These are phyloP conservation scores for Callopanchax toddi DNA, from an alignment of 2,113 vertebrate species.

Conservation along the genomic window DNA sequence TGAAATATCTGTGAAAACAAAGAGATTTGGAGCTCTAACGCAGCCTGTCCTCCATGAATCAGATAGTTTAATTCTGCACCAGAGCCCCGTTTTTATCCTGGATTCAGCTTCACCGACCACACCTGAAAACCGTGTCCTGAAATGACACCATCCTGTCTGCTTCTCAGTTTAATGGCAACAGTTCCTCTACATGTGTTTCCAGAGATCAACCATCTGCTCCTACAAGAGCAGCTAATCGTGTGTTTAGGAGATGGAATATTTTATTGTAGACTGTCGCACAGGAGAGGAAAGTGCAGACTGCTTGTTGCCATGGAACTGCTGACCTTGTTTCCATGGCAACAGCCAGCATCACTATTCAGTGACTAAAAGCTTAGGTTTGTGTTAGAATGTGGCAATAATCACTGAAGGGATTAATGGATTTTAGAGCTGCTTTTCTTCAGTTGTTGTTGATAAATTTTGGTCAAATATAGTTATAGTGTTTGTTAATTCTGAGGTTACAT, in stretches of 20 bases:
- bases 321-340: slow-evolving; percentile 74
- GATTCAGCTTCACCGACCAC: background rate
- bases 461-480: too few species aligned
- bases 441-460: too few species aligned
- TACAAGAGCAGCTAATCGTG: background rate
- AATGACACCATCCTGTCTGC: background rate
- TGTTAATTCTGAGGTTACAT: too few species aligned
- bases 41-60: background rate
- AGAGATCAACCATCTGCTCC: background rate
- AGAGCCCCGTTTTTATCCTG: too few species aligned
- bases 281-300: slow-evolving; percentile 37
- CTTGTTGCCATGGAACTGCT: slow-evolving; percentile 70
- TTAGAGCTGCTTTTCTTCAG: background rate
- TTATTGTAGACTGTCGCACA: slow-evolving; percentile 14
- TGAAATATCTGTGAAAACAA: background rate
- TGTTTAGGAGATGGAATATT: slow-evolving; percentile 3
- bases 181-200: background rate
- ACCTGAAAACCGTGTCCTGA: background rate
- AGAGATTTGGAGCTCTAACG: too few species aligned
- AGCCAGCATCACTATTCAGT: slow-evolving; percentile 47
- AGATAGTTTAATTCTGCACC: background rate
- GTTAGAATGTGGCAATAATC: slow-evolving; percentile 27
- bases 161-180: background rate
- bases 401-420: background rate
- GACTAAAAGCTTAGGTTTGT: slow-evolving; percentile 14